Evolutionary conservation across 2,888 invertebrate species (phyloP).

Genomic region (Meloe dianella): DNA sequence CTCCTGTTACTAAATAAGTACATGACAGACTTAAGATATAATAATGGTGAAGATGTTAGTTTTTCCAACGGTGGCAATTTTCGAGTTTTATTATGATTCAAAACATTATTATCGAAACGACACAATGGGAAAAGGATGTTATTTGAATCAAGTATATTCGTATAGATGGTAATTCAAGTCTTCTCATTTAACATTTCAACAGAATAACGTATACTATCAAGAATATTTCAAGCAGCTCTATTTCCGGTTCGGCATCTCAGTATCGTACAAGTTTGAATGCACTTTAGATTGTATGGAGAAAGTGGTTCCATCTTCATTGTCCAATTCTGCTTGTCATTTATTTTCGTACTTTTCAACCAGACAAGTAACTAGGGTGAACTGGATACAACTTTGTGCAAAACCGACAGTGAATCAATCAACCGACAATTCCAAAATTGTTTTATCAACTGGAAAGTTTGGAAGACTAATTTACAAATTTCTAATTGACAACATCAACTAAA

Average conservation of each 20-base stretch:
- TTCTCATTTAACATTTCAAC: not conserved
- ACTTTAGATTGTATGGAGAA: not conserved
- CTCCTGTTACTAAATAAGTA: not conserved
- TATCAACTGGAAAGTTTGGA: not conserved
- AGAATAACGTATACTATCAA: not conserved
- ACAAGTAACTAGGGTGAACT: not conserved
- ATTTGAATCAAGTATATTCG: constrained; percentile 1
- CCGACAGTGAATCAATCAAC: constrained; percentile 8
- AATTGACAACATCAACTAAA: not conserved
- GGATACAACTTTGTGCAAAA: not conserved
- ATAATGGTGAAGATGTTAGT: not conserved
- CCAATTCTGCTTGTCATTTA: not conserved
- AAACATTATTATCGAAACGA: not conserved
- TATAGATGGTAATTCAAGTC: not conserved
- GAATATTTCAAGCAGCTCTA: not conserved
- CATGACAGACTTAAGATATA: not conserved
- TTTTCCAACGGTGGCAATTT: not conserved
- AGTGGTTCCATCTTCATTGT: not conserved
- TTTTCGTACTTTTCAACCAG: not conserved
- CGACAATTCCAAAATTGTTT: constrained; percentile 4
- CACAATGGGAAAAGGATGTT: not conserved
- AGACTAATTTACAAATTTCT: not conserved
- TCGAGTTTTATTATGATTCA: not conserved
- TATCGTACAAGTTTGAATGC: not conserved
- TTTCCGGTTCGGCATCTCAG: not conserved